These are phyloP conservation scores for Patella caerulea DNA, from an alignment of 2,888 invertebrate species.

Conservation along the genomic window DNA sequence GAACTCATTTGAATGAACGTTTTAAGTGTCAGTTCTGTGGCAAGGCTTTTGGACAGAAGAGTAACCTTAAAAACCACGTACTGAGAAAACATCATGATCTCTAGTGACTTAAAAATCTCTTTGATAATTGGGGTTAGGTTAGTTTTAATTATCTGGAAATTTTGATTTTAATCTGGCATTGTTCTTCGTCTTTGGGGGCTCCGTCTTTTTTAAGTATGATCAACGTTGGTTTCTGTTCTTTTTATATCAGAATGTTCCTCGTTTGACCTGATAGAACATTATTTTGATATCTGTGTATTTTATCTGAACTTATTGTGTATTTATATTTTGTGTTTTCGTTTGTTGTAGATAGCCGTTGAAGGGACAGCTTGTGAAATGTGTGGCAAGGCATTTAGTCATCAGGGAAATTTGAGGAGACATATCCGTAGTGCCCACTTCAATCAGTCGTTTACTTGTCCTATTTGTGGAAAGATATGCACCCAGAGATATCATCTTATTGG, in stretches of 20 bases:
- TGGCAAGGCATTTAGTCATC: constrained; percentile 6
- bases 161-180: too few relatives aligned
- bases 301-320: too few relatives aligned
- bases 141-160: too few relatives aligned
- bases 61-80: neutral
- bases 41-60: constrained; percentile 3
- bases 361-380: neutral
- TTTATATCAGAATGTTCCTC: too few relatives aligned
- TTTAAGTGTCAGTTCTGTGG: neutral
- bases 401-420: neutral
- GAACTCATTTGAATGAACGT: neutral
- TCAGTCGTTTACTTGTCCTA: neutral
- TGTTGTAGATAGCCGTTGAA: constrained; percentile 1
- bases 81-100: neutral
- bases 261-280: too few relatives aligned
- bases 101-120: too few relatives aligned
- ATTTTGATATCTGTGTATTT: too few relatives aligned
- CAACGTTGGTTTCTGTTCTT: too few relatives aligned
- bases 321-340: neutral
- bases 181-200: too few relatives aligned
- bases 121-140: too few relatives aligned
- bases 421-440: constrained; percentile 2
- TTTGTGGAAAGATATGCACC: constrained; percentile 3
- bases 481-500: neutral
- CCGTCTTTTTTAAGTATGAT: too few relatives aligned